phyloP scores from a whole-genome alignment of 1,140 invertebrate genomes.

The Dendrolimus punctatus region DNA sequence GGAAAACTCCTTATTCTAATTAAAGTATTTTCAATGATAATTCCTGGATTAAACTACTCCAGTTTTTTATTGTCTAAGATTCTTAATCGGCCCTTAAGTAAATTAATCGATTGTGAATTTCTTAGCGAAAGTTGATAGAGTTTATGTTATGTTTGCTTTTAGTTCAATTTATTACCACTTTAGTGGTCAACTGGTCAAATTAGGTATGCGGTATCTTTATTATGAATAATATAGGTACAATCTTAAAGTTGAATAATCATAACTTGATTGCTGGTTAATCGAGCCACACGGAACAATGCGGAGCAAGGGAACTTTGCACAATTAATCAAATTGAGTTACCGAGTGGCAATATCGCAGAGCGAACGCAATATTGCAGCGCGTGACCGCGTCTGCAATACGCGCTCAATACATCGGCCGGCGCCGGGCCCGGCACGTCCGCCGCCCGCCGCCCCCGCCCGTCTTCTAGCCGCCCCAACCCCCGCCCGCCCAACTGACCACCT shows the following conservation, averaged over 20 bases:
- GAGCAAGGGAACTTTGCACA: constrained; percentile 62
- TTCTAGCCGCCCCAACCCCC: constrained; percentile 35
- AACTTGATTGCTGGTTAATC: no score
- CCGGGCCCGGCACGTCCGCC: constrained; percentile 65
- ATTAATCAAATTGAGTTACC: constrained; percentile 70
- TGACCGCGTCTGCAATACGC: constrained; percentile 70
- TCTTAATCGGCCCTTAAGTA: no score
- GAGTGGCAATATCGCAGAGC: constrained; percentile 67
- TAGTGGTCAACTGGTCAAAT: no score
- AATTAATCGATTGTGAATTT: no score
- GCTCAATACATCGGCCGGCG: constrained; percentile 72
- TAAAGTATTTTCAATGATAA: no score
- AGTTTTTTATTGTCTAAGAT: no score
- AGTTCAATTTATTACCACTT: no score
- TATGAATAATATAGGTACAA: neutral
- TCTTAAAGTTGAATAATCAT: no score
- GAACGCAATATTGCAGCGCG: constrained; percentile 71
- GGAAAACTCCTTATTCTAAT: no score
- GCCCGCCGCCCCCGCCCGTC: constrained; percentile 34
- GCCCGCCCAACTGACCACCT: constrained; percentile 64
- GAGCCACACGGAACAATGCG: constrained; percentile 25
- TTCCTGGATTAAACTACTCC: no score
- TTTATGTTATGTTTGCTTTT: no score
- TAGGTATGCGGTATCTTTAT: neutral
- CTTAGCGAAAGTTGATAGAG: no score